These are phyloP conservation scores for Epinotia bilunana DNA, from an alignment of 2,888 invertebrate genomes.

Conservation along the genomic window DNA sequence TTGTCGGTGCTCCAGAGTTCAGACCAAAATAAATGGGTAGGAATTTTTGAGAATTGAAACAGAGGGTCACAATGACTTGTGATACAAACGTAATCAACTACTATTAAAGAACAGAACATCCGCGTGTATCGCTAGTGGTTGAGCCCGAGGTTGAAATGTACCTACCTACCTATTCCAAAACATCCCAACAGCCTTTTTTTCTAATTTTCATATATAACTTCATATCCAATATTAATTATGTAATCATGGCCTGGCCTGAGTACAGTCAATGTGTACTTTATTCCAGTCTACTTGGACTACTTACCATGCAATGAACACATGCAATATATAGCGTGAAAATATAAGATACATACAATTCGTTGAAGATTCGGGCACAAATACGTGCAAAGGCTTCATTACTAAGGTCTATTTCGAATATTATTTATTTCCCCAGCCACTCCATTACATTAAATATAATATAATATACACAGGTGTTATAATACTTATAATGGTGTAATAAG, in stretches of 20 bases:
- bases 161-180: neutral
- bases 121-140: neutral
- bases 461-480: constrained; percentile 32
- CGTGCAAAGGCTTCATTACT: constrained; percentile 30
- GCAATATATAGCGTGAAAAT: constrained; percentile 27
- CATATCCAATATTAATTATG: neutral
- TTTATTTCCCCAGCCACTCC: neutral
- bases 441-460: constrained; percentile 25
- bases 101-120: neutral
- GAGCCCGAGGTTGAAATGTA: neutral
- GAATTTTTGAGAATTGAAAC: neutral
- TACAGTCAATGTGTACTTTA: neutral
- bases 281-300: constrained; percentile 17
- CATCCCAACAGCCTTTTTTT: neutral
- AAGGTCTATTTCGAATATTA: constrained; percentile 21
- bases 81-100: neutral
- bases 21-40: neutral
- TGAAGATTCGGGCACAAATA: constrained; percentile 36
- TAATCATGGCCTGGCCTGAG: neutral
- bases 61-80: neutral
- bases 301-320: constrained; percentile 25
- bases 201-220: neutral
- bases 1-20: too few species aligned
- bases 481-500: constrained; percentile 50
- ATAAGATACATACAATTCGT: constrained; percentile 33